These are phyloP conservation scores for Mus spicilegus DNA, from an alignment of 2,113 vertebrate genomes.

Conservation along the genomic window DNA sequence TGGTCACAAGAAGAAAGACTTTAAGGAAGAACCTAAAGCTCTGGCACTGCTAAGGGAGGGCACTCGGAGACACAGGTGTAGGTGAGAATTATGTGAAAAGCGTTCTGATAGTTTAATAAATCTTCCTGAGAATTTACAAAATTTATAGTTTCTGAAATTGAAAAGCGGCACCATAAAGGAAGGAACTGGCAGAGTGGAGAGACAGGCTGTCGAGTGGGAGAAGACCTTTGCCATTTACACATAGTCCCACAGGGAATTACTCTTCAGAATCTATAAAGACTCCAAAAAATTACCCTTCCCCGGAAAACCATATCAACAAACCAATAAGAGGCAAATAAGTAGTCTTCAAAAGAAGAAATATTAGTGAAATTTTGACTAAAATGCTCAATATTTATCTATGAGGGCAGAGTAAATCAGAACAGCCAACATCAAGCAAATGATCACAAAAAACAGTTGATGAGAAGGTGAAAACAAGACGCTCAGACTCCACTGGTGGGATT, in stretches of 20 bases:
- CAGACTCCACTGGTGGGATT: background rate
- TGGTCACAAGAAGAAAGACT: background rate
- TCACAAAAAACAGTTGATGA: background rate
- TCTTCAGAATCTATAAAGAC: background rate
- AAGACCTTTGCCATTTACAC: background rate
- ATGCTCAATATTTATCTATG: background rate
- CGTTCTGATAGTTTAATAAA: background rate
- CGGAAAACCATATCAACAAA: background rate
- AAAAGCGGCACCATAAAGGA: background rate
- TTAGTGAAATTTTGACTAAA: background rate
- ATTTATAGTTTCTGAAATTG: background rate
- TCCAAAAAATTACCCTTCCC: background rate
- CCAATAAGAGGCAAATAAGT: background rate
- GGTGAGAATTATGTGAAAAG: background rate
- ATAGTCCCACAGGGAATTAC: background rate
- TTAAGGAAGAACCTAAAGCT: background rate
- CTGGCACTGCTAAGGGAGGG: background rate
- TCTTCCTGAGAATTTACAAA: background rate
- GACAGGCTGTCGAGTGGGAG: background rate
- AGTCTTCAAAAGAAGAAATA: background rate
- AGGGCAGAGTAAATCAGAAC: background rate
- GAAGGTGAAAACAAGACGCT: background rate
- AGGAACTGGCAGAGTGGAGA: background rate
- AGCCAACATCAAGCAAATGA: background rate
- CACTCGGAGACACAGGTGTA: background rate